Evolutionary conservation across 2,113 vertebrate genomes (phyloP), one percentile per base, ranked within the genome.

Genomic region (Melanerpes aurifrons): DNA sequence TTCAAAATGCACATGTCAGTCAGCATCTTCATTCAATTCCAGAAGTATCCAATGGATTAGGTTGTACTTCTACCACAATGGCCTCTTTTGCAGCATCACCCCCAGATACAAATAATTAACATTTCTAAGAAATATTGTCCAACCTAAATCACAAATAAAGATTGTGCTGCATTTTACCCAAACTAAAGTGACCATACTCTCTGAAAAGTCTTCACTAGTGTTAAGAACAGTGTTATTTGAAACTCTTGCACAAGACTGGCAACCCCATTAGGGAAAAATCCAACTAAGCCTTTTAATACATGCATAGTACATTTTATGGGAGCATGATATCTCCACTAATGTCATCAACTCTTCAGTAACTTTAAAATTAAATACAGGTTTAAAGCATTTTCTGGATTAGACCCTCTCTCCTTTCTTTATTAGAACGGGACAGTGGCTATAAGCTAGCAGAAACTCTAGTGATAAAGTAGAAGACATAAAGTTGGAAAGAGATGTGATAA

Each of bases 391-490:
- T 61, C 85, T 0, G 3, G 89, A 92, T 95, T 91, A 94, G 69
- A 61, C 53, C 66, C 21, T 78, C 91, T 95, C 75, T 89, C 72
- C 85, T 92, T 90, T 70, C 94, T 91, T 92, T 94, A 95, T 96
- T 95, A 94, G 92, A 95, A 94, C 91, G 68, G 91, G 91, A 58
- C 94, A 90, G 93, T 74, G 87, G 92, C 82, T 93, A 80, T 89
- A 92, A 95, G 94, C 91, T 93, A 93, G 89, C 82, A 87, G 62
- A 94, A 96, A 88, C 87, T 89, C 89, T 8, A 74, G 95, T 92
- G 91, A 96, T 95, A 92, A 96, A 96, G 76, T 87, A 92, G 85
- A 94, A 93, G 90, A 93, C 95, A 95, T 96, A 96, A 96, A 96
- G 75, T 86, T 92, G 87, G 89, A 73, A 62, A 94, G 94, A 91